Base-by-base conservation (phyloP, 1,140 invertebrate genomes). In the Augochlora pura region DNA sequence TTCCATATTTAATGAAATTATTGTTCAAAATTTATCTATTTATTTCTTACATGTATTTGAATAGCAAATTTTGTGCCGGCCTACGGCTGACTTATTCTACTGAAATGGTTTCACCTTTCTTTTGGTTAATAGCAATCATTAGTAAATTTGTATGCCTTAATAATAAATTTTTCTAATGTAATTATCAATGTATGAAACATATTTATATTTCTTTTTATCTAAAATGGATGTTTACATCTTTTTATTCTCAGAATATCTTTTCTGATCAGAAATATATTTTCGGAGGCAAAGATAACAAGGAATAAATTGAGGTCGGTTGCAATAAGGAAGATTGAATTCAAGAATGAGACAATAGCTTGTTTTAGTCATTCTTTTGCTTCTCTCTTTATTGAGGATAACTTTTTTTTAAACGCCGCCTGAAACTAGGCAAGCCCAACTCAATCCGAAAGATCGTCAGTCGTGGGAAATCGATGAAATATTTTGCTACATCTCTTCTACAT, bases 301-400 rank as follows among this genome's bases (percentile, higher is more conserved):
- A 32, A 32, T 32, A 32, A 32, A 32, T 32, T 32, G 32, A 2
- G 32, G 32, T 1, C 32, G 39, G 39, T 10, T 7, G 6, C 8
- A 14, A 46, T 46, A 14, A 46, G 14, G 14, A 46, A 46, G 42
- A 14, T 46, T 46, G 42, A 46, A 14, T 10, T 46, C 10, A 46
- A 46, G 42, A 46, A 46, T 14, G 12, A 46, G 12, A 12, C 42
- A 46, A 10, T 14, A 46, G 9, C 74, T 54, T 46, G 21, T 85
- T 80, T 85, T 72, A 77, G 32, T 85, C 74, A 79, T 85, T 82
- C 70, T 77, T 70, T 86, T 85, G 60, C 52, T 85, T 83, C 69
- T 86, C 77, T 86, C 77, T 86, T 86, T 86, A 86, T 86, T 86
- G 60, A 86, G 76, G 80, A 83, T 83, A 86, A 86, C 54, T 84